These are phyloP conservation scores for Schizaphis graminum DNA, from an alignment of 2,888 invertebrate genomes.

Conservation along the genomic window DNA sequence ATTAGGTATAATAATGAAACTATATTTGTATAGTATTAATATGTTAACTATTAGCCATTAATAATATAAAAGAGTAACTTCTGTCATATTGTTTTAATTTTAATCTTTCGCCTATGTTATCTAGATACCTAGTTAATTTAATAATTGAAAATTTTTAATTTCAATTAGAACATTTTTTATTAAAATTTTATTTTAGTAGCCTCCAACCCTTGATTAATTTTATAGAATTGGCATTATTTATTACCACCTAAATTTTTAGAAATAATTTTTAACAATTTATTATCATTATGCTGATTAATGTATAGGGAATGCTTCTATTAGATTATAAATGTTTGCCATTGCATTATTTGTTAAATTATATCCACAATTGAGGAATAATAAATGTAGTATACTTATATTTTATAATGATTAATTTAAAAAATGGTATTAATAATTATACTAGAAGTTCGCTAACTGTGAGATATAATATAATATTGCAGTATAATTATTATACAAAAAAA, in stretches of 20 bases:
- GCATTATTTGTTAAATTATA: background rate
- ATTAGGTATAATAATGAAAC: background rate
- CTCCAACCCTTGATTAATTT: background rate
- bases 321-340: background rate
- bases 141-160: background rate
- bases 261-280: background rate
- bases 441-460: background rate
- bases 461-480: background rate
- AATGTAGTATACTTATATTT: background rate
- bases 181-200: background rate
- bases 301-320: background rate
- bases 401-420: constrained; percentile 19
- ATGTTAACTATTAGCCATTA: background rate
- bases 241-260: background rate
- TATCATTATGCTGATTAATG: background rate
- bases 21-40: background rate
- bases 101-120: background rate
- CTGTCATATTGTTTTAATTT: background rate
- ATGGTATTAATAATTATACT: background rate
- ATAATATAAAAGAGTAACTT: background rate
- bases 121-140: background rate
- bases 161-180: background rate
- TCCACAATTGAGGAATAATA: background rate
- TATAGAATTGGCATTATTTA: background rate
- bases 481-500: background rate